phyloP scores from a whole-genome alignment of 2,113 vertebrate genomes.

The Scatophagus argus region DNA sequence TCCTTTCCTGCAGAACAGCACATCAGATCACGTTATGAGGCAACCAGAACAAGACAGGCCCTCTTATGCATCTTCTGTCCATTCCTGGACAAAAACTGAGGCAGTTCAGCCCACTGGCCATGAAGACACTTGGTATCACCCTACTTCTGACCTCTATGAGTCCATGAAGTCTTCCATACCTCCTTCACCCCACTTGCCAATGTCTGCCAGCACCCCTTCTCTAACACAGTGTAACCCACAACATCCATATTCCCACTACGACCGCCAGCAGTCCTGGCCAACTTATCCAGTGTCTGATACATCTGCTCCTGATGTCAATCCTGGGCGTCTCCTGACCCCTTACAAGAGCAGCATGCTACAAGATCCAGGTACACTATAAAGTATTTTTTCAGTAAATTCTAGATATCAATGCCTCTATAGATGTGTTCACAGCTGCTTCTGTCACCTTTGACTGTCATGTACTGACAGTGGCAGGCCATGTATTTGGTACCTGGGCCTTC shows the following conservation, averaged over 20 bases:
- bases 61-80: constrained; percentile 65
- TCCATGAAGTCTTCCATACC: constrained; percentile 30
- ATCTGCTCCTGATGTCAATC: constrained; percentile 38
- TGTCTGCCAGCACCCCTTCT: constrained; percentile 58
- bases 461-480: too few species aligned
- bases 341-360: constrained; percentile 31
- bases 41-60: constrained; percentile 59
- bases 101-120: constrained; percentile 44
- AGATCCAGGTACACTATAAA: constrained; percentile 65
- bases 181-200: constrained; percentile 4
- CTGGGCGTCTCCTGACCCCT: constrained; percentile 13
- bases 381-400: background rate
- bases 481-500: too few species aligned
- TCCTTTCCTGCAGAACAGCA: background rate
- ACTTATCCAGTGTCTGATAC: constrained; percentile 68
- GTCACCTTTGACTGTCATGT: background rate
- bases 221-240: constrained; percentile 45
- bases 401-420: background rate
- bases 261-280: constrained; percentile 74
- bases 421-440: background rate
- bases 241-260: constrained; percentile 41
- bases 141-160: background rate
- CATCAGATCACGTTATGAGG: constrained; percentile 56
- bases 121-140: constrained; percentile 13
- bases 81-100: constrained; percentile 73